A percentile compares a stretch with the other conserved stretches of the same genome.
These are phyloP conservation scores for Aphidius ervi DNA, from an alignment of 1,140 invertebrate genomes.

Conservation along the genomic window DNA sequence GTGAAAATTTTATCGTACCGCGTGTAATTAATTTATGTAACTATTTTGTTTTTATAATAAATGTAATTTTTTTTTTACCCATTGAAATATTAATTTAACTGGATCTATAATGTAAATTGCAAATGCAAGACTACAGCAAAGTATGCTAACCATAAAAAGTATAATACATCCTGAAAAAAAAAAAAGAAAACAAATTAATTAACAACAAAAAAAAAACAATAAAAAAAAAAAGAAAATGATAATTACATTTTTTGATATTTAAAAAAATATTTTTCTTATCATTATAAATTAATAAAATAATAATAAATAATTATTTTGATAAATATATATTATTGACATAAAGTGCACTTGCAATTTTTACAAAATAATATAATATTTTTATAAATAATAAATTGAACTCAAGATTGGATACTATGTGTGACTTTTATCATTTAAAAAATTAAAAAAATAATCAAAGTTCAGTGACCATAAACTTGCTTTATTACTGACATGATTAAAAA, in stretches of 20 bases:
- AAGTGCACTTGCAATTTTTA: background rate
- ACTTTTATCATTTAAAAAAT: too few relatives aligned
- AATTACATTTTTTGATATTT: background rate
- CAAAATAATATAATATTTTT: too few relatives aligned
- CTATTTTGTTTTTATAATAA: background rate
- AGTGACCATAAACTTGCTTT: too few relatives aligned
- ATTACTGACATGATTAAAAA: too few relatives aligned
- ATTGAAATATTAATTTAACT: slow-evolving; percentile 47
- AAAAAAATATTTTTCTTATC: background rate
- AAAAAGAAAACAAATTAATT: slow-evolving; percentile 13
- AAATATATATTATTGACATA: too few relatives aligned
- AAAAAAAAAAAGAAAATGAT: slow-evolving; percentile 1
- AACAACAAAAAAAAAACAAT: background rate
- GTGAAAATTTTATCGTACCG: too few relatives aligned
- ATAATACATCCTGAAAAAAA: slow-evolving; percentile 47
- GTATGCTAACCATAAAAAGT: slow-evolving; percentile 39
- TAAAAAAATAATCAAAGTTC: too few relatives aligned
- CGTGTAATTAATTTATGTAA: too few relatives aligned
- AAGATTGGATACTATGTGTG: too few relatives aligned
- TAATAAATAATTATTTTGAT: too few relatives aligned
- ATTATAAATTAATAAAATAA: too few relatives aligned
- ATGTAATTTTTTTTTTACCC: slow-evolving; percentile 46
- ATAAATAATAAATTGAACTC: too few relatives aligned
- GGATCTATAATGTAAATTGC: slow-evolving; percentile 55
- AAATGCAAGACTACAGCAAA: slow-evolving; percentile 38